phyloP scores from a whole-genome alignment of 1,140 invertebrate genomes.

The Tyrophagus putrescentiae region DNA sequence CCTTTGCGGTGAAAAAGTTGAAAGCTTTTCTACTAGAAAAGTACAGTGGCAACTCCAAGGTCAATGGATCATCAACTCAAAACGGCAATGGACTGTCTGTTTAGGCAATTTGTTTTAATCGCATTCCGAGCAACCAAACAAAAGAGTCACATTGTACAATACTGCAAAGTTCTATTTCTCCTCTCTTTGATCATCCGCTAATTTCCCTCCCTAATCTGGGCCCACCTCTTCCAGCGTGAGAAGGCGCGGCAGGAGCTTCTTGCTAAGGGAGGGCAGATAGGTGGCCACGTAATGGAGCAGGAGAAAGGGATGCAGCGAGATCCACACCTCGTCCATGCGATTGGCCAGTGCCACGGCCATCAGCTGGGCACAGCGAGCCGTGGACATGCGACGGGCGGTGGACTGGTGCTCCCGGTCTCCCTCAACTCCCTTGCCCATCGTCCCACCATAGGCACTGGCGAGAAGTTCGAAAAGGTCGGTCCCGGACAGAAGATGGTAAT shows the following conservation, averaged over 20 bases:
- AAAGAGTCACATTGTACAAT: too few relatives aligned
- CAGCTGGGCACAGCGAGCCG: constrained; percentile 53
- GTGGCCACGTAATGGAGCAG: constrained; percentile 43
- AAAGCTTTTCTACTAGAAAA: too few relatives aligned
- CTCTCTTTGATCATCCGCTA: neutral
- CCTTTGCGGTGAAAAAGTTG: constrained; percentile 56
- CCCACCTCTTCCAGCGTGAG: neutral
- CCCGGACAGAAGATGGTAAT: constrained; percentile 61
- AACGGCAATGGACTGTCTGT: constrained; percentile 1
- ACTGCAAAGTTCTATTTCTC: neutral
- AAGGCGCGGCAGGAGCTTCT: constrained; percentile 5
- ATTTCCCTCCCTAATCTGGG: neutral
- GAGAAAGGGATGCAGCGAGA: constrained; percentile 46
- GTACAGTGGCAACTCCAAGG: too few relatives aligned
- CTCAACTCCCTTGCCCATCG: constrained; percentile 41
- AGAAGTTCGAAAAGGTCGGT: constrained; percentile 54
- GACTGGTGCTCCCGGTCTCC: neutral
- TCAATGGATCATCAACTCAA: too few relatives aligned
- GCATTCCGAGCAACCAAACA: neutral
- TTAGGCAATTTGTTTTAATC: neutral
- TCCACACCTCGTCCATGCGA: constrained; percentile 58
- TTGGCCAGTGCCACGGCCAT: constrained; percentile 59
- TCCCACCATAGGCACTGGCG: constrained; percentile 50
- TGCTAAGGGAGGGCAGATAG: constrained; percentile 1
- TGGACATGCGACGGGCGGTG: constrained; percentile 41